Percentiles rank a stretch among this genome's conserved stretches.
phyloP scores from a whole-genome alignment of 2,888 invertebrate species.

The Diarsia mendica region DNA sequence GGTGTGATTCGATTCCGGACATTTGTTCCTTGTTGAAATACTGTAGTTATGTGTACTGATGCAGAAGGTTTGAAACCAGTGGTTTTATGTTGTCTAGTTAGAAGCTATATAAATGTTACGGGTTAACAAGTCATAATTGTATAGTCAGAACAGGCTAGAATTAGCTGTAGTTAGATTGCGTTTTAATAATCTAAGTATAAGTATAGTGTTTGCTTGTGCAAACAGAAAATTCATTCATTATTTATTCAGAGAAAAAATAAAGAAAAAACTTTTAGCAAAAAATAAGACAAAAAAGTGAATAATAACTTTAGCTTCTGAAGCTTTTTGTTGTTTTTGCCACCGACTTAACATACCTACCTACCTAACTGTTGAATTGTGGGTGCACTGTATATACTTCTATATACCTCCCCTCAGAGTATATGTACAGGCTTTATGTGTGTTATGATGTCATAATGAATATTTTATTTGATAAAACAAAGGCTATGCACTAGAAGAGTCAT shows the following conservation, averaged over 20 bases:
- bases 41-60: neutral
- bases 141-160: slow-evolving; percentile 30
- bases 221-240: slow-evolving; percentile 1
- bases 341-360: too few relatives aligned
- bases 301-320: too few relatives aligned
- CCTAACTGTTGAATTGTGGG: too few relatives aligned
- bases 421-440: too few relatives aligned
- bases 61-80: slow-evolving; percentile 76
- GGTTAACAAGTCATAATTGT: slow-evolving; percentile 47
- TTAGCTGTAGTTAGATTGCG: slow-evolving; percentile 23
- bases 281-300: too few relatives aligned
- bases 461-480: too few relatives aligned
- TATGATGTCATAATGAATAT: too few relatives aligned
- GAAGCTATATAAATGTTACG: slow-evolving; percentile 45
- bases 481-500: too few relatives aligned
- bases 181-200: slow-evolving; percentile 6
- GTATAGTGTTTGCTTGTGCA: slow-evolving; percentile 1
- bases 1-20: neutral
- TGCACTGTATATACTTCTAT: too few relatives aligned
- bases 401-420: too few relatives aligned
- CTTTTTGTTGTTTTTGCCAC: too few relatives aligned
- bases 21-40: neutral
- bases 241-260: neutral
- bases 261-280: neutral
- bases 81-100: slow-evolving; percentile 60